Percentiles rank a stretch among this genome's conserved stretches.
phyloP scores from a whole-genome alignment of 2,113 vertebrate genomes.

The Cisticola juncidis region DNA sequence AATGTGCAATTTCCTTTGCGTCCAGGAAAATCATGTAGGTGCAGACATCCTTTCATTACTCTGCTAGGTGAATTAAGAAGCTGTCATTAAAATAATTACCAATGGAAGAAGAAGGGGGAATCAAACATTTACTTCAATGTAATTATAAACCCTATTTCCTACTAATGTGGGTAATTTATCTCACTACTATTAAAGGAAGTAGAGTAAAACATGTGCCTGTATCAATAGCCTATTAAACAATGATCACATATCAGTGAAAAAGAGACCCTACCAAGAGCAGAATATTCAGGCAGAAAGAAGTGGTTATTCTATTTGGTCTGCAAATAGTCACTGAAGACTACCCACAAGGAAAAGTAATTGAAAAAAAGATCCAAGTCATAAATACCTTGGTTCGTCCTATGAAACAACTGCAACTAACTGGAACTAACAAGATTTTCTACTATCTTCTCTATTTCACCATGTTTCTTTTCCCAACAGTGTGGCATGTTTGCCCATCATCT shows the following conservation, averaged over 20 bases:
- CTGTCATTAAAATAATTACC: slow-evolving; percentile 47
- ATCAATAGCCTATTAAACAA: background rate
- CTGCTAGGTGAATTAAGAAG: background rate
- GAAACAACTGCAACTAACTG: background rate
- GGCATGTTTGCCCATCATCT: background rate
- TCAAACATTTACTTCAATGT: slow-evolving; percentile 27
- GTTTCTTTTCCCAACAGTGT: background rate
- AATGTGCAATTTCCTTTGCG: background rate
- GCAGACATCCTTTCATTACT: background rate
- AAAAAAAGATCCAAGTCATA: background rate
- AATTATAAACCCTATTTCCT: slow-evolving; percentile 23
- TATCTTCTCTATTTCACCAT: background rate
- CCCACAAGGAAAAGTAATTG: background rate
- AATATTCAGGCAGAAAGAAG: background rate
- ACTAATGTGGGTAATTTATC: slow-evolving; percentile 15
- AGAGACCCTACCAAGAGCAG: background rate
- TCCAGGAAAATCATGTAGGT: background rate
- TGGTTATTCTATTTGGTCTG: background rate
- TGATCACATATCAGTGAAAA: background rate
- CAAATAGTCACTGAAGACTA: background rate
- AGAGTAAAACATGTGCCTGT: background rate
- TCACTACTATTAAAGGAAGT: background rate
- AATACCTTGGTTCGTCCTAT: background rate
- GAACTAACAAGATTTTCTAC: background rate
- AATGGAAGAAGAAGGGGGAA: slow-evolving; percentile 8